Conservation (phyloP, 2,888 invertebrate species). For the Anthrax anthrax region DNA sequence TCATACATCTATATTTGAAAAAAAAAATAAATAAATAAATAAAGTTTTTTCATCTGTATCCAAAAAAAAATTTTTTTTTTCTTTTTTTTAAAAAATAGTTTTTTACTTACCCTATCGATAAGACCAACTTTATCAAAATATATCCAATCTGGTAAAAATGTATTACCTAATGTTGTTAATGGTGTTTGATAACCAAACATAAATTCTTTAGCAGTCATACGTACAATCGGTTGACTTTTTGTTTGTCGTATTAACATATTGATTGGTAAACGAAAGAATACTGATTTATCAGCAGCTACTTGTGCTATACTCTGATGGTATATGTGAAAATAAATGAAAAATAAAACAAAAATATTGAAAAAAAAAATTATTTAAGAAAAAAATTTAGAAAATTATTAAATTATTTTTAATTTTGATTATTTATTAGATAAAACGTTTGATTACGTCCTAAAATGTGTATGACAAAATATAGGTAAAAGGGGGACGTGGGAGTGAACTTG, state of each 20-base stretch:
- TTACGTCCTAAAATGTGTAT: too few relatives aligned
- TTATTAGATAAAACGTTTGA: too few relatives aligned
- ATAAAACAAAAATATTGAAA: too few relatives aligned
- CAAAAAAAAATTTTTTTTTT: neutral
- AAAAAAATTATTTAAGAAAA: too few relatives aligned
- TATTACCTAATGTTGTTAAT: slow-evolving; percentile 68
- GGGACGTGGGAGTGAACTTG: too few relatives aligned
- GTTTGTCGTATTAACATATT: slow-evolving; percentile 56
- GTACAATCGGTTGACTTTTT: slow-evolving; percentile 52
- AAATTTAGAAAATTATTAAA: too few relatives aligned
- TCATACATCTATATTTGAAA: slow-evolving; percentile 59
- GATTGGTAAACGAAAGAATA: slow-evolving; percentile 51
- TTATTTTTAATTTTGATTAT: too few relatives aligned
- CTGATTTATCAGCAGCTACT: slow-evolving; percentile 50
- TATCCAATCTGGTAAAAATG: slow-evolving; percentile 70
- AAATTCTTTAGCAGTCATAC: slow-evolving; percentile 73
- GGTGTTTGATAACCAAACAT: slow-evolving; percentile 81
- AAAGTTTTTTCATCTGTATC: too few relatives aligned
- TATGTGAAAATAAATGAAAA: neutral
- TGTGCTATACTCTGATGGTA: slow-evolving; percentile 63
- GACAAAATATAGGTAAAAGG: too few relatives aligned
- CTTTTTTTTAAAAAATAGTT: neutral
- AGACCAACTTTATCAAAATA: slow-evolving; percentile 76
- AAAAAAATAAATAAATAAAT: slow-evolving; percentile 2
- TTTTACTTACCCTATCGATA: slow-evolving; percentile 62